phyloP scores from a whole-genome alignment of 2,888 invertebrate species.

The Plebejus melissa region DNA sequence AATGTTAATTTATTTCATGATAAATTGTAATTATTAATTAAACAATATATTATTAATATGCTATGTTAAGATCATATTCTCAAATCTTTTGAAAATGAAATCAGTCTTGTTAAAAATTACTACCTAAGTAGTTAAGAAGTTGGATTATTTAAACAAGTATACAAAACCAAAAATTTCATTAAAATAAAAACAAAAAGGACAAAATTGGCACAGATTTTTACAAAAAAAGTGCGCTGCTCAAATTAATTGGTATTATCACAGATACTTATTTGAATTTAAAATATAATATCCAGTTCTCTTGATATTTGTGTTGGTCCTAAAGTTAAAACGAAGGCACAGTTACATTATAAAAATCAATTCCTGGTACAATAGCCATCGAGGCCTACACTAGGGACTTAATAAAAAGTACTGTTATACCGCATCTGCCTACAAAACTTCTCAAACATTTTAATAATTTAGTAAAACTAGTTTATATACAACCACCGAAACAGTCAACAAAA shows the following conservation, averaged over 20 bases:
- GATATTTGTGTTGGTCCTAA: constrained; percentile 26
- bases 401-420: constrained; percentile 10
- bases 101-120: constrained; percentile 80
- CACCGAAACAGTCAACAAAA: not conserved
- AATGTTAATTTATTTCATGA: constrained; percentile 78
- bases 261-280: constrained; percentile 30
- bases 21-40: constrained; percentile 66
- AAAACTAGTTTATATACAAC: constrained; percentile 22
- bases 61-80: constrained; percentile 72
- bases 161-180: constrained; percentile 52
- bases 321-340: constrained; percentile 26
- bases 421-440: not conserved
- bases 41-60: constrained; percentile 64
- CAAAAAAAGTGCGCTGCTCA: constrained; percentile 38
- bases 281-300: constrained; percentile 22
- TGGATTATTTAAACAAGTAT: constrained; percentile 58
- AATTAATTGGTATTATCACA: constrained; percentile 31
- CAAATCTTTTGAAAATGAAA: constrained; percentile 71
- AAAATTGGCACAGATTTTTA: constrained; percentile 57
- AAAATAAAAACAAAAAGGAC: constrained; percentile 55
- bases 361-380: not conserved
- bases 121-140: constrained; percentile 64
- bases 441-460: constrained; percentile 40
- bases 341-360: constrained; percentile 21
- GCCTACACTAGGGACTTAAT: constrained; percentile 13